Conservation (phyloP, 2,113 vertebrate genomes). For the Suricata suricatta region DNA sequence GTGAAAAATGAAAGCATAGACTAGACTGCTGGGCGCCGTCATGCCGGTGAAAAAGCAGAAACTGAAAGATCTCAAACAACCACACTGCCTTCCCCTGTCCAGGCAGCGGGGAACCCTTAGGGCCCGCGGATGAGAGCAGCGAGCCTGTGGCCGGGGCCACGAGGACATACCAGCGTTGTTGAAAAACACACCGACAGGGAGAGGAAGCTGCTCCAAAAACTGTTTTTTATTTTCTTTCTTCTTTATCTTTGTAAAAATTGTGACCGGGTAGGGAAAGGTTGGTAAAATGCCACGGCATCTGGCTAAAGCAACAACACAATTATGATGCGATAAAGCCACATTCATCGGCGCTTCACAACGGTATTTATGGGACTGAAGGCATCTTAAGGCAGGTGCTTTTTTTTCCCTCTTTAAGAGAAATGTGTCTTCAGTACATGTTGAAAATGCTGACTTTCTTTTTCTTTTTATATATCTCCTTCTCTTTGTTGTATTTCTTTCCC, state of each 20-base stretch:
- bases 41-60: background rate
- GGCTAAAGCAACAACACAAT: background rate
- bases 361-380: rapidly evolving
- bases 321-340: background rate
- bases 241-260: background rate
- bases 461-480: background rate
- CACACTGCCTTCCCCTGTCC: too few species aligned
- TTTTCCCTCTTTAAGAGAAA: background rate
- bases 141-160: background rate
- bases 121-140: too few species aligned
- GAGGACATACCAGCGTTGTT: background rate
- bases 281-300: background rate
- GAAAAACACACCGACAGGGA: background rate
- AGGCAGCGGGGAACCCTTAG: rapidly evolving
- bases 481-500: background rate
- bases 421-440: background rate
- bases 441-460: background rate
- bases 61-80: background rate
- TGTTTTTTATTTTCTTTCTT: background rate
- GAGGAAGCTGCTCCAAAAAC: background rate
- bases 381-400: rapidly evolving
- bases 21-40: background rate
- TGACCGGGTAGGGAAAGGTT: background rate
- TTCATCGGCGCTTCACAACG: rapidly evolving
- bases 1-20: background rate